Evolutionary conservation across 2,888 invertebrate species (phyloP).

Genomic region (Agriopis aurantiaria): DNA sequence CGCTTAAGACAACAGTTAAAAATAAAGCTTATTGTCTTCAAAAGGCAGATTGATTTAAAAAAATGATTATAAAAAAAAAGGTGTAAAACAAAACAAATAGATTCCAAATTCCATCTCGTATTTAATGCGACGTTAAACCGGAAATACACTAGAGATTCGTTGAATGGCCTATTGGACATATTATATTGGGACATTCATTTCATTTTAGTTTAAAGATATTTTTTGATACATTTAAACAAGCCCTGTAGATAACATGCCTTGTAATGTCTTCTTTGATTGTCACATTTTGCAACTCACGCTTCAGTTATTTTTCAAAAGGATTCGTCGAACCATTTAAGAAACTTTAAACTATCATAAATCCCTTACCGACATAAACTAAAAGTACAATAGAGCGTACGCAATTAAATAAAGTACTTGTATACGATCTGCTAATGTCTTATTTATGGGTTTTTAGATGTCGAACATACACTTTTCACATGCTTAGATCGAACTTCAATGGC

Average conservation of each 20-base stretch:
- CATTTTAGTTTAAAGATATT: not conserved
- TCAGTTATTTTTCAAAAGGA: slow-evolving; percentile 13
- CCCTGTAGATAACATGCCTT: not conserved
- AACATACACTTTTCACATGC: slow-evolving; percentile 82
- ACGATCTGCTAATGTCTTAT: slow-evolving; percentile 84
- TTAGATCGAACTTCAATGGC: slow-evolving; percentile 56
- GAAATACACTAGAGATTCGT: no score
- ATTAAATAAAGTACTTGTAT: slow-evolving; percentile 68
- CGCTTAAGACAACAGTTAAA: no score
- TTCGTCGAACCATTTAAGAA: slow-evolving; percentile 38
- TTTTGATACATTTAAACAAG: no score
- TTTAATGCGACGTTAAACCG: no score
- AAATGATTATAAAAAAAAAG: no score
- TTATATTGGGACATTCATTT: no score
- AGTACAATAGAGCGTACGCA: slow-evolving; percentile 68
- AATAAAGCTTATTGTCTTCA: no score
- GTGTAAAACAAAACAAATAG: no score
- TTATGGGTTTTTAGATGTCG: slow-evolving; percentile 77
- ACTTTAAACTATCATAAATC: slow-evolving; percentile 49
- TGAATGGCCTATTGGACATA: no score
- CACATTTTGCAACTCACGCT: not conserved
- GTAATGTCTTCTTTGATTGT: not conserved
- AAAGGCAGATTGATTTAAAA: no score
- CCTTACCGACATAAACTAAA: slow-evolving; percentile 62
- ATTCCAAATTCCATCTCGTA: no score